phyloP scores from a whole-genome alignment of 2,113 vertebrate species.

The Piaya cayana region DNA sequence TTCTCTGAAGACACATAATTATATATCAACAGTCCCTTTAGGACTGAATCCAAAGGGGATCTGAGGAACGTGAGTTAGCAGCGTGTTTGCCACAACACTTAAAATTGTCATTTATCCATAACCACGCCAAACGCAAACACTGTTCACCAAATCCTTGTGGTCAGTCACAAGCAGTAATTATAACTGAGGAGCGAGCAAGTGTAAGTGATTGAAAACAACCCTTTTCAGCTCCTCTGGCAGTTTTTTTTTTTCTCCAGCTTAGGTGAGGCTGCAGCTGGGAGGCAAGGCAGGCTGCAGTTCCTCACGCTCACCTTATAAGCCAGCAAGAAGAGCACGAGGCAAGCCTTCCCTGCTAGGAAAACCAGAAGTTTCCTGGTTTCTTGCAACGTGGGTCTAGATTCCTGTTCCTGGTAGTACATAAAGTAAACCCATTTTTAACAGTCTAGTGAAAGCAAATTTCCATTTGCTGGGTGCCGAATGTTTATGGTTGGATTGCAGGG shows the following conservation, averaged over 20 bases:
- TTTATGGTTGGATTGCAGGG: not conserved
- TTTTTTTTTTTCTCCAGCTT: not conserved
- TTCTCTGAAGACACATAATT: not conserved
- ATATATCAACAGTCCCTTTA: not conserved
- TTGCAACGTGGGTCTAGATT: not conserved
- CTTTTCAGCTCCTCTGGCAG: not conserved
- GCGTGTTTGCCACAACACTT: fast-evolving
- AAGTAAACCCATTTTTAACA: not conserved
- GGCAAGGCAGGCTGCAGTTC: not conserved
- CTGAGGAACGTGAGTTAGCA: not conserved
- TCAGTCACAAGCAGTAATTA: not conserved
- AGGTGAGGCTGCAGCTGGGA: not conserved
- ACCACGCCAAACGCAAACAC: not conserved
- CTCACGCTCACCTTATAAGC: not conserved
- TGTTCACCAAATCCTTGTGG: not conserved
- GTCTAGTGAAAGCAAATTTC: not conserved
- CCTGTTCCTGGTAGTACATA: not conserved
- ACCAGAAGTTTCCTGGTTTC: not conserved
- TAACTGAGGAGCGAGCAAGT: not conserved
- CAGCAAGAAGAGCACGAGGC: not conserved
- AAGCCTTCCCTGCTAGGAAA: not conserved
- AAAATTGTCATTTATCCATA: not conserved
- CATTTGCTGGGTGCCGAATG: not conserved
- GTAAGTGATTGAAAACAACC: not conserved
- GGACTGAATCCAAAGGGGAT: not conserved